phyloP scores from a whole-genome alignment of 2,113 vertebrate genomes.

The Xenopus borealis region DNA sequence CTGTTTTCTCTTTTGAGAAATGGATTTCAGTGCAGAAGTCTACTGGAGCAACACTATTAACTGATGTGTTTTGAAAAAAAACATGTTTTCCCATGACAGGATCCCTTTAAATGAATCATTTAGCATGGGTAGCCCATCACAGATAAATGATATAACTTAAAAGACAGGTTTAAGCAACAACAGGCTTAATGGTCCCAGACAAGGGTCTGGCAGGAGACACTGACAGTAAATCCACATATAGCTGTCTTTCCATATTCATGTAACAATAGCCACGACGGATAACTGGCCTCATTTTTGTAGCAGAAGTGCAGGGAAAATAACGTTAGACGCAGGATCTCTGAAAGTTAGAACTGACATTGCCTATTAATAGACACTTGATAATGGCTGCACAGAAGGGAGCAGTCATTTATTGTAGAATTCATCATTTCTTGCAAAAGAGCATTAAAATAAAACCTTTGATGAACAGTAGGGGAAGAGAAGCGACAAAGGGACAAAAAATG shows the following conservation, averaged over 20 bases:
- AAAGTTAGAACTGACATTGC: constrained; percentile 26
- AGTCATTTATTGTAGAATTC: not conserved
- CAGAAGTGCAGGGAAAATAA: constrained; percentile 29
- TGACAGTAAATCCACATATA: not conserved
- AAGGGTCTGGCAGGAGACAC: too few relatives aligned
- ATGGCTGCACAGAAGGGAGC: constrained; percentile 20
- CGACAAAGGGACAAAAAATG: constrained; percentile 11
- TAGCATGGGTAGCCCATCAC: too few relatives aligned
- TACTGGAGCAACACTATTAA: too few relatives aligned
- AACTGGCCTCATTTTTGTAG: constrained; percentile 15
- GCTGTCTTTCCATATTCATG: constrained; percentile 18
- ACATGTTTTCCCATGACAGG: too few relatives aligned
- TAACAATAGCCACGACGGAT: constrained; percentile 32
- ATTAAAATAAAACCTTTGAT: constrained; percentile 18
- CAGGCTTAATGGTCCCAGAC: too few relatives aligned
- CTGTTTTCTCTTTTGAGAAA: too few relatives aligned
- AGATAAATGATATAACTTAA: too few relatives aligned
- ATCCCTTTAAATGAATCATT: too few relatives aligned
- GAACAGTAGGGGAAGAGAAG: constrained; percentile 53
- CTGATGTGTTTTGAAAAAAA: too few relatives aligned
- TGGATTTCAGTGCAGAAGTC: too few relatives aligned
- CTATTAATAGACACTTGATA: constrained; percentile 35
- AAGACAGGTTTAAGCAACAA: too few relatives aligned
- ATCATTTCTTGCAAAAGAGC: not conserved
- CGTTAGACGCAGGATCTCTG: constrained; percentile 12